These are phyloP conservation scores for Epicampocera succincta DNA, from an alignment of 2,888 invertebrate genomes.

Conservation along the genomic window DNA sequence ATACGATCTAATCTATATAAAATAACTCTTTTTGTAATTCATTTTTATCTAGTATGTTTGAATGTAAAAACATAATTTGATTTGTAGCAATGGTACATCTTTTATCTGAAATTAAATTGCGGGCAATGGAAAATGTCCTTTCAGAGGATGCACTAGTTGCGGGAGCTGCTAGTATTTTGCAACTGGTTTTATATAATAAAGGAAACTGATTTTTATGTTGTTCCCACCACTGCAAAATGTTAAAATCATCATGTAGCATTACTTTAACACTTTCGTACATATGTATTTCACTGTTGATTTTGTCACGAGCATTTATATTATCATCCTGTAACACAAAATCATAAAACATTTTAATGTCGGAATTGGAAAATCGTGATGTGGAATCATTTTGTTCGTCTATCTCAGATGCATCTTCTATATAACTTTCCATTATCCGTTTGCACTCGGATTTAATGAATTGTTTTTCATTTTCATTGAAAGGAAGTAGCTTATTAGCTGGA, in stretches of 20 bases:
- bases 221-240: conserved; percentile 59
- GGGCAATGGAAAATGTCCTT: conserved; percentile 55
- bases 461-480: conserved; percentile 45
- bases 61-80: conserved; percentile 64
- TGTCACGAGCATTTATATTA: conserved; percentile 24
- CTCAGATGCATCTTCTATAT: too few species aligned
- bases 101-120: conserved; percentile 59
- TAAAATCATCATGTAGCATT: conserved; percentile 49
- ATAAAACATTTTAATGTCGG: too few species aligned
- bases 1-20: conserved; percentile 25
- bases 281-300: conserved; percentile 46
- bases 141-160: conserved; percentile 56
- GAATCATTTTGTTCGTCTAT: too few species aligned
- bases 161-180: too few species aligned
- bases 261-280: conserved; percentile 53
- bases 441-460: too few species aligned
- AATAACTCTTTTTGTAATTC: conserved; percentile 23
- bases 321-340: conserved; percentile 7
- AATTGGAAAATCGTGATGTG: too few species aligned
- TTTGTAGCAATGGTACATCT: conserved; percentile 38
- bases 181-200: conserved; percentile 62
- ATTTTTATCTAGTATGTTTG: conserved; percentile 35
- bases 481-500: conserved; percentile 64
- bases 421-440: too few species aligned
- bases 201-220: conserved; percentile 56